These are phyloP conservation scores for Frieseomelitta varia DNA, from an alignment of 1,140 invertebrate genomes.

Conservation along the genomic window DNA sequence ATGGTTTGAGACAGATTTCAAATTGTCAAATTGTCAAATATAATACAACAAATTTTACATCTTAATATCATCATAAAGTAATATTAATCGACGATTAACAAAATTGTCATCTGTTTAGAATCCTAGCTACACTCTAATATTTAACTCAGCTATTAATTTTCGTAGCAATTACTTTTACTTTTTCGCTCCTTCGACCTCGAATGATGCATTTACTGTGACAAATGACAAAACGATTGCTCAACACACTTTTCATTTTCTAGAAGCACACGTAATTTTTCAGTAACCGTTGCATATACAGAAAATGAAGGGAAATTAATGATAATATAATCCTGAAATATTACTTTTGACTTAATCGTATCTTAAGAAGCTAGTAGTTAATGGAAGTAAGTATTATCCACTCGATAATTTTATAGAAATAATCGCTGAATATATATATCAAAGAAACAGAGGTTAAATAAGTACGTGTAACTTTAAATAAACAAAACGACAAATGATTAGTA, in stretches of 20 bases:
- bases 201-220: not conserved
- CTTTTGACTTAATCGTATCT: not conserved
- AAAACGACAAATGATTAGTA: too few relatives aligned
- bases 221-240: slow-evolving; percentile 4
- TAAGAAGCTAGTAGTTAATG: not conserved
- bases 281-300: too few relatives aligned
- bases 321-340: not conserved
- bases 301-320: not conserved
- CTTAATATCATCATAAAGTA: too few relatives aligned
- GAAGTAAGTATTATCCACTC: not conserved
- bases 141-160: not conserved
- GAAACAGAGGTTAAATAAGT: too few relatives aligned
- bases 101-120: not conserved
- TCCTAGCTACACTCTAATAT: not conserved
- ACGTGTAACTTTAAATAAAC: too few relatives aligned
- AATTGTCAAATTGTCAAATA: not conserved
- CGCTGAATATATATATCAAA: not conserved
- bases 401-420: not conserved
- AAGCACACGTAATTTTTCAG: not conserved
- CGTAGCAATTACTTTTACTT: not conserved
- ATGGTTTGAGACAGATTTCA: too few relatives aligned
- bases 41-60: too few relatives aligned
- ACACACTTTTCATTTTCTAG: not conserved
- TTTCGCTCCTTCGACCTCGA: not conserved
- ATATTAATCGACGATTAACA: not conserved